Evolutionary conservation across 2,113 vertebrate species (phyloP), one percentile per base, ranked within the genome.

Genomic region (Cyanoramphus novaezelandiae): DNA sequence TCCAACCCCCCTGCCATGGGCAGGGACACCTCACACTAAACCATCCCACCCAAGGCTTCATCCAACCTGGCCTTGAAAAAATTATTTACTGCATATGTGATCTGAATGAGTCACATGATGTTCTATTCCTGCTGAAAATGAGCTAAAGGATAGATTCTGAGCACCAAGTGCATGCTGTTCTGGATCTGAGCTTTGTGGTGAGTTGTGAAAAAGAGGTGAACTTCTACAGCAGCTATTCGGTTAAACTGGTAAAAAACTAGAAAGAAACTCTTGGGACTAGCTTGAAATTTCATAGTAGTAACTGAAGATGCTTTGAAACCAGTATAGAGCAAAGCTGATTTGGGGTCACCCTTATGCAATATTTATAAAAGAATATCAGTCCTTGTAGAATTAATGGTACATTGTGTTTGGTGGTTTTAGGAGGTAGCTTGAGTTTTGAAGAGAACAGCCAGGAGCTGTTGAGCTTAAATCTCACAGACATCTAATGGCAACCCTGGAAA

Each of bases 131-230:
- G 35, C 17, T 33, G 77, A 41, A 78, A 80, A 39, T 13, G 44
- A 81, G 60, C 37, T 83, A 16, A 74, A 74, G 68, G 28, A 29
- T 65, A 68, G 81, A n/a, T 88, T 74, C 29, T 88, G 71, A 83
- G 19, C 52, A 37, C 43, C 8, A 68, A 31, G 31, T 15, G 24
- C 13, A 0, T 78, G 69, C 72, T 84, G 55, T 10, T 81, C 65
- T 31, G 76, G 46, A 89, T 43, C 77, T 95, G 77, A 79, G 60
- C 44, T 91, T 39, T 75, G 43, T 86, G 94, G 91, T 96, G 68
- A 41, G 1, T 24, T 59, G n/a, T 17, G 43, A 84, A 52, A 50
- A 49, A 29, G 31, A 59, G 49, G 15, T 87, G n/a, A 94, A 94
- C 19, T 64, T 80, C 33, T 25, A 46, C 19, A n/a, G 52, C 25